These are phyloP conservation scores for Idaea straminata DNA, from an alignment of 2,888 invertebrate species.

Conservation along the genomic window DNA sequence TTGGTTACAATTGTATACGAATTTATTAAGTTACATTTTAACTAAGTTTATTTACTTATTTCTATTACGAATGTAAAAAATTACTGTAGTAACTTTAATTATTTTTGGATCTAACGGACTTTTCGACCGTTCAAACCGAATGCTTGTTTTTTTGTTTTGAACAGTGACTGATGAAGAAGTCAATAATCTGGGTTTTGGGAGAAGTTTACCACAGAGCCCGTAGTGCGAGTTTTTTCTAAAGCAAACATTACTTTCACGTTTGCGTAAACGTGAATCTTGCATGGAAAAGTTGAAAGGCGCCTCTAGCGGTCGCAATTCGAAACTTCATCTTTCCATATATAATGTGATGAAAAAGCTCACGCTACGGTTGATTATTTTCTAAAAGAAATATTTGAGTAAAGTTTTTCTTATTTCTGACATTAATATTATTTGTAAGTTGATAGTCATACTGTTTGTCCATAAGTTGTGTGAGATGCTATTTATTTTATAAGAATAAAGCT, in stretches of 20 bases:
- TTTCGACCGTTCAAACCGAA: background rate
- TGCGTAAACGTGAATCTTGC: too few relatives aligned
- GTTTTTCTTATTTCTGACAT: slow-evolving; percentile 7
- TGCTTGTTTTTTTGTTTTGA: too few relatives aligned
- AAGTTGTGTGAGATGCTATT: slow-evolving; percentile 51
- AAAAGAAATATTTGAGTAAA: background rate
- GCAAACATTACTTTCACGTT: too few relatives aligned
- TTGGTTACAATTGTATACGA: background rate
- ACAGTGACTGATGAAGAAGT: too few relatives aligned
- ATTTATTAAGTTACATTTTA: background rate
- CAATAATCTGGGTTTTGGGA: too few relatives aligned
- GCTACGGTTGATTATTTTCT: background rate
- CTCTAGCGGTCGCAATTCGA: too few relatives aligned
- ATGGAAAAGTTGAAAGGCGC: too few relatives aligned
- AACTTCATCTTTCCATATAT: too few relatives aligned
- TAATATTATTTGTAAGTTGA: slow-evolving; percentile 24
- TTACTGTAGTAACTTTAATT: background rate
- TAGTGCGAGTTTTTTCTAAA: too few relatives aligned
- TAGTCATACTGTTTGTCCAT: slow-evolving; percentile 51
- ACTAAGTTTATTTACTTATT: background rate
- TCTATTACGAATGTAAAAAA: background rate
- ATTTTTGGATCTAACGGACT: background rate
- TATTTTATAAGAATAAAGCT: slow-evolving; percentile 72
- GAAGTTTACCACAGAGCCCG: too few relatives aligned
- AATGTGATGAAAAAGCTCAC: too few relatives aligned